Conservation (phyloP, 2,888 invertebrate species). For the Icerya purchasi region DNA sequence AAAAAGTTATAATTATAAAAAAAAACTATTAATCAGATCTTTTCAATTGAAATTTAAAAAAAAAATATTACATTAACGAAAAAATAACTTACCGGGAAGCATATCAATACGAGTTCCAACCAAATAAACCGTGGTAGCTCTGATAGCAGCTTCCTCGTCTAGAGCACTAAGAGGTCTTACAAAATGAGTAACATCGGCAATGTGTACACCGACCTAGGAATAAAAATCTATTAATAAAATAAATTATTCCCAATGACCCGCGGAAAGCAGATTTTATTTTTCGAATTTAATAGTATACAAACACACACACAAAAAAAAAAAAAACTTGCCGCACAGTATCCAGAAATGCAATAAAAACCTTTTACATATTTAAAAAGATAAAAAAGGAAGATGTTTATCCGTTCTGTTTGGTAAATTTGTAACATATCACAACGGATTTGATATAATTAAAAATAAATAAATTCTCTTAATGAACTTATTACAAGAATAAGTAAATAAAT, state of each 20-base stretch:
- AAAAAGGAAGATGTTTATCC: background rate
- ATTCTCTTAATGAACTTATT: too few species aligned
- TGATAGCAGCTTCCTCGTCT: constrained; percentile 75
- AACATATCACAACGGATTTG: too few species aligned
- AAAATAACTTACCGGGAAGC: constrained; percentile 48
- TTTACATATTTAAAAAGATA: background rate
- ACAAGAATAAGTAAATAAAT: too few species aligned
- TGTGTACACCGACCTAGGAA: constrained; percentile 73
- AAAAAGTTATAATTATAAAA: too few species aligned
- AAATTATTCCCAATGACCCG: background rate
- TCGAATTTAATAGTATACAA: background rate
- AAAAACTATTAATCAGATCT: too few species aligned
- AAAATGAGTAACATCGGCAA: constrained; percentile 96
- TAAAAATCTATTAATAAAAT: constrained; percentile 3
- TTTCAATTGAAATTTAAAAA: too few species aligned
- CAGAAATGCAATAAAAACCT: background rate
- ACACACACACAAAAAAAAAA: background rate
- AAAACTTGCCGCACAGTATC: background rate
- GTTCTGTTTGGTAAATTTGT: too few species aligned
- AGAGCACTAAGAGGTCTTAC: constrained; percentile 79
- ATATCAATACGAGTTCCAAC: constrained; percentile 82
- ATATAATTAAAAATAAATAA: too few species aligned
- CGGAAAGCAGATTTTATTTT: background rate
- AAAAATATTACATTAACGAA: too few species aligned
- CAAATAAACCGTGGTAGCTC: constrained; percentile 91